Evolutionary conservation across 2,797 vertebrate genomes (phyloP), one percentile per base, ranked within the genome.

Genomic region (Hemibagrus guttatus): DNA sequence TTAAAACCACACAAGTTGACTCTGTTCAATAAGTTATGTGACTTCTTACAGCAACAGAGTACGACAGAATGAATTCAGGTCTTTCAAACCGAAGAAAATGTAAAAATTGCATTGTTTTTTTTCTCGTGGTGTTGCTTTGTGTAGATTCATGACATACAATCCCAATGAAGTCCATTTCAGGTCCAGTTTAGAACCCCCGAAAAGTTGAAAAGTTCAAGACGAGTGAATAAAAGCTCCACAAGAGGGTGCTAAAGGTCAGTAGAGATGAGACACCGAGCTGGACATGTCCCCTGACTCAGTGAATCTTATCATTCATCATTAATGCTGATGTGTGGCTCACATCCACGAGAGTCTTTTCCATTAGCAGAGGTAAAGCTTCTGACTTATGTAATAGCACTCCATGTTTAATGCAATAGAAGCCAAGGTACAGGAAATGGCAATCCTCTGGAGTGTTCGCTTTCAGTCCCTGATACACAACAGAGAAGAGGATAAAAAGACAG

Each of bases 191-290:
- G 12, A 78, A 78, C 75, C 28, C 52, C 21, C 17, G 23, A 31
- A 4, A 76, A 42, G 13, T 63, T n/a, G 52, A 81, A 54, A 76
- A 59, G 68, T 39, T 79, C 31, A 26, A 87, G 54, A 59, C 31
- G 14, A 80, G 76, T 42, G 16, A 76, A 56, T 31, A 31, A 39
- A 21, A 52, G 54, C n/a, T 85, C 89, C 92, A 92, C 87, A 86
- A 91, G 90, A 90, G 88, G 88, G 90, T 63, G 90, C 90, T 89
- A 74, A 86, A 74, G 66, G 46, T 56, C 35, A 69, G 64, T 64
- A 81, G 28, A 81, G 74, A 52, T 35, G 23, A 59, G 66, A 72
- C 26, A 69, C 78, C 35, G 17, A 63, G 0, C 19, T n/a, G n/a
- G 19, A 64, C 79, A 49, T 28, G 35, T 83, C 21, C 81, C 76